These are phyloP conservation scores for Phrynocephalus guinanensis DNA, from an alignment of 2,797 vertebrate genomes.

Conservation along the genomic window DNA sequence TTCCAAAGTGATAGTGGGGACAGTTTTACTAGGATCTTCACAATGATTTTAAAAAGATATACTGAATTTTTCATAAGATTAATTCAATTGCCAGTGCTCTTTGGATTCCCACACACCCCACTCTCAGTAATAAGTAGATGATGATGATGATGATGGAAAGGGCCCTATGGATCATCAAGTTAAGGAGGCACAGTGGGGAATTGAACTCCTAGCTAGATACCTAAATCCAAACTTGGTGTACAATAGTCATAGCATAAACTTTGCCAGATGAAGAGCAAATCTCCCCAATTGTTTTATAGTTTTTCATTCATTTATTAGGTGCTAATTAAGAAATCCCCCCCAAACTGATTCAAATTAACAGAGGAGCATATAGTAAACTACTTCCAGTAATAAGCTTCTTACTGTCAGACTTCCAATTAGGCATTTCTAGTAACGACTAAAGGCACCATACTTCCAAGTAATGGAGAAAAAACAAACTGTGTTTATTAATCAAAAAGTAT, in stretches of 20 bases:
- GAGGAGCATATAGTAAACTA: background rate
- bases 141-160: too few species aligned
- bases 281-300: background rate
- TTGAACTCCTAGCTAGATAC: too few species aligned
- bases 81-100: too few species aligned
- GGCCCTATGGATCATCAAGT: too few species aligned
- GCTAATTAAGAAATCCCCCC: background rate
- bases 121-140: too few species aligned
- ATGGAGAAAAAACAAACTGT: background rate
- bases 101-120: too few species aligned
- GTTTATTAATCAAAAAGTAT: background rate
- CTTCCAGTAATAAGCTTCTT: background rate
- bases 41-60: too few species aligned
- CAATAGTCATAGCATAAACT: background rate
- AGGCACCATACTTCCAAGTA: background rate
- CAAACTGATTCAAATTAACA: background rate
- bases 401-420: background rate
- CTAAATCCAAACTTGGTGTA: background rate
- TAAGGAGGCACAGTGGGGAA: too few species aligned
- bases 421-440: constrained; percentile 1
- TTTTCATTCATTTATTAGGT: background rate
- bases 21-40: too few species aligned
- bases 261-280: too few species aligned
- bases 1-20: too few species aligned
- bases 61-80: too few species aligned